These are phyloP conservation scores for Glaucidium brasilianum DNA, from an alignment of 2,113 vertebrate species.

Conservation along the genomic window DNA sequence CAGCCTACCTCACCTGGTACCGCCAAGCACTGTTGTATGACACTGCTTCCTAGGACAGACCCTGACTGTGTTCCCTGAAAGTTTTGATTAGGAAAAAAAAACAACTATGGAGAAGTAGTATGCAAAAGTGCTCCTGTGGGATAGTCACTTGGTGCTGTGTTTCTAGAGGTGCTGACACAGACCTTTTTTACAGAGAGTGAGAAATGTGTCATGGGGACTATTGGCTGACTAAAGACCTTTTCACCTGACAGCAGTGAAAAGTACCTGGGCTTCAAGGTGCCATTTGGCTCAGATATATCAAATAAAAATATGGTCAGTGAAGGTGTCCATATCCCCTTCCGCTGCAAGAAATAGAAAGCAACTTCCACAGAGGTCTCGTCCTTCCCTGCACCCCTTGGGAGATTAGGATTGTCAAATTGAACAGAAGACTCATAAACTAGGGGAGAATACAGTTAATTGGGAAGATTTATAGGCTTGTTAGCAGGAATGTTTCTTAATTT, in stretches of 20 bases:
- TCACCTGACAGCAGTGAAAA: background rate
- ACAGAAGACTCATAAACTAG: constrained; percentile 59
- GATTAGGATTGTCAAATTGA: constrained; percentile 57
- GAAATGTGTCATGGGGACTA: background rate
- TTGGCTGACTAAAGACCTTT: background rate
- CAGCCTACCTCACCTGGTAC: background rate
- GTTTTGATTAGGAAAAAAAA: background rate
- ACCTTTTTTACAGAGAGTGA: background rate
- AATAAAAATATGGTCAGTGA: background rate
- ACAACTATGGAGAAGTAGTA: background rate
- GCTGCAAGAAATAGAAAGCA: background rate
- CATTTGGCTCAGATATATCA: constrained; percentile 21
- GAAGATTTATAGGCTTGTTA: constrained; percentile 71
- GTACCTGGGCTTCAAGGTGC: background rate
- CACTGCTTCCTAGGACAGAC: background rate
- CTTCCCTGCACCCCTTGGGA: constrained; percentile 1
- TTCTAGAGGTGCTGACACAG: background rate
- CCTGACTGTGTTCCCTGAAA: background rate
- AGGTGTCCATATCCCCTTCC: background rate
- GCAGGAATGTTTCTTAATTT: constrained; percentile 63
- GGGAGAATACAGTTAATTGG: constrained; percentile 65
- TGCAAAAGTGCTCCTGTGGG: background rate
- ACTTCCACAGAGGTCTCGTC: background rate
- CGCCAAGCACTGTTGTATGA: background rate
- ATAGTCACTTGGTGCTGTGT: background rate